Base-by-base conservation (phyloP, 2,113 vertebrate species). In the Hemichromis elongatus region DNA sequence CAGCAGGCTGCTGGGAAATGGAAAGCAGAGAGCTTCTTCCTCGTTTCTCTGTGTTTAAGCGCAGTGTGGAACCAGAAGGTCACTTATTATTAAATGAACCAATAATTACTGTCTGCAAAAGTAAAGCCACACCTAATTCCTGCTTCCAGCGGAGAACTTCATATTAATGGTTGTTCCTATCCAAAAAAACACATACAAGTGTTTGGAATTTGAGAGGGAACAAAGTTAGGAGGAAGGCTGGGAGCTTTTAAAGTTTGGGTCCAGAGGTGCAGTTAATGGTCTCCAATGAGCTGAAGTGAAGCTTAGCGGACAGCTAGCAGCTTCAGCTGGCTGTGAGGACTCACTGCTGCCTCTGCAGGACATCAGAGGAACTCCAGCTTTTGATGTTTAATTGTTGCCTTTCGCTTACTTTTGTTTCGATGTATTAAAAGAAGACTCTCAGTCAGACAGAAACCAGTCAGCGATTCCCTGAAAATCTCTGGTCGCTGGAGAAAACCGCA, bases 61-160 rank as follows among this genome's bases (percentile, higher is more conserved):
- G 40, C 61, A 68, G 35, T 13, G 37, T 24, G 12, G 12, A 42
- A 0, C 12, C 7, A 9, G 35, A 73, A 24, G 0, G 47, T 11
- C 2, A 73, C 24, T 73, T 73, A 73, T 47, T 70, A 18, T 73
- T 73, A 47, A 73, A 18, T 47, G 9, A 45, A 47, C 66, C 9
- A 18, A 73, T 28, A 28, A 28, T 47, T 30, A 50, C 5, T 73
- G 42, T 73, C 24, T 28, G 24, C 24, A 73, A 28, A 19, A 10
- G 37, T 5, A 18, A 28, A 11, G 40, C 66, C 24, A 73, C 5
- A 2, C 66, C 59, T 12, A 63, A 9, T 35, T 63, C 59, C 9
- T n/a, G 5, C 30, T 35, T 63, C 13, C 24, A 73, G 24, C 18
- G 26, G 14, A 50, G 13, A 30, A 24, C 2, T 28, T 47, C 66